phyloP scores from a whole-genome alignment of 2,888 invertebrate species.

The Rhagophthalmus giganteus region DNA sequence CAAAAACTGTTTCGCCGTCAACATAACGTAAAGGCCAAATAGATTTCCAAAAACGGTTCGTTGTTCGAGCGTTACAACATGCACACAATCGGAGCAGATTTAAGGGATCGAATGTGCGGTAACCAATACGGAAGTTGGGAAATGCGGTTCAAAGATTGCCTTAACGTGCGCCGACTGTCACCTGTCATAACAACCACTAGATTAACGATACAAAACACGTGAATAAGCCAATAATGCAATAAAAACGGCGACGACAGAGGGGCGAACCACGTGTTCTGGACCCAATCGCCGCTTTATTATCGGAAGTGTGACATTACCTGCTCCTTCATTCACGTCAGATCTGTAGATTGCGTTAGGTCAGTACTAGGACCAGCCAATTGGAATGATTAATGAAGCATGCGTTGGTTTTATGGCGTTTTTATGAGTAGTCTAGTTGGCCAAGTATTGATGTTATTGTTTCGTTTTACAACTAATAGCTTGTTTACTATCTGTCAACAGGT shows the following conservation, averaged over 20 bases:
- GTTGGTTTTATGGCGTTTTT: constrained; percentile 52
- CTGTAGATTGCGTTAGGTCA: constrained; percentile 43
- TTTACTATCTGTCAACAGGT: constrained; percentile 38
- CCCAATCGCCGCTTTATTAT: constrained; percentile 48
- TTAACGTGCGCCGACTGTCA: constrained; percentile 50
- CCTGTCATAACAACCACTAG: constrained; percentile 47
- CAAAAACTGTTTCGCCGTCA: too few relatives aligned
- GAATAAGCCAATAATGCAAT: constrained; percentile 50
- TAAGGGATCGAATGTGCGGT: too few relatives aligned
- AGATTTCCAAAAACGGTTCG: too few relatives aligned
- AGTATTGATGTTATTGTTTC: constrained; percentile 32
- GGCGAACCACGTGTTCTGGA: constrained; percentile 46
- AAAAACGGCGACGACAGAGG: constrained; percentile 46
- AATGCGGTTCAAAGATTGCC: constrained; percentile 13
- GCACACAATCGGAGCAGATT: too few relatives aligned
- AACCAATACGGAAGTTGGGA: background rate
- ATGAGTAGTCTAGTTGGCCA: constrained; percentile 45
- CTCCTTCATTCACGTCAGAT: constrained; percentile 40
- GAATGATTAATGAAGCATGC: constrained; percentile 47
- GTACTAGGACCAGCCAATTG: constrained; percentile 32
- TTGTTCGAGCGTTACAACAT: too few relatives aligned
- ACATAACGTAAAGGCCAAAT: too few relatives aligned
- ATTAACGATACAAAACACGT: constrained; percentile 46
- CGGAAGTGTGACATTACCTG: constrained; percentile 50
- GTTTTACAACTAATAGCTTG: constrained; percentile 30